A percentile compares a stretch with the other conserved stretches of the same genome.
Evolutionary conservation across 1,140 invertebrate genomes (phyloP).

Genomic region (Trigoniulus corallinus): DNA sequence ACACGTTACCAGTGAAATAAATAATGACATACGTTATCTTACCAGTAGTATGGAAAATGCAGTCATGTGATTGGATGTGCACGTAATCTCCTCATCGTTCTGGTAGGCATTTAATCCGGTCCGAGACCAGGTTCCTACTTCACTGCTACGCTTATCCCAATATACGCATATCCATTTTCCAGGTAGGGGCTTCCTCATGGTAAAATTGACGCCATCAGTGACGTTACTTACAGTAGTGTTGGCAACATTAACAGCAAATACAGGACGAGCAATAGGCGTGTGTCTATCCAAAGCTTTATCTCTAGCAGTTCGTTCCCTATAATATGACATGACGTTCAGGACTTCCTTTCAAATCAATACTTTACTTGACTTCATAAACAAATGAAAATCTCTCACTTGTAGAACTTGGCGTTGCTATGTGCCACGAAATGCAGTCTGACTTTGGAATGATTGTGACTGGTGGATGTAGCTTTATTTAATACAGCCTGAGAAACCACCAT

Average conservation of each 20-base stretch:
- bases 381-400: slow-evolving; percentile 9
- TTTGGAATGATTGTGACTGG: background rate
- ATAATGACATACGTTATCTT: slow-evolving; percentile 3
- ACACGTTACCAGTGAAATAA: background rate
- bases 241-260: slow-evolving; percentile 16
- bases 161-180: slow-evolving; percentile 25
- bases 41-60: slow-evolving; percentile 34
- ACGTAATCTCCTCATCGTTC: slow-evolving; percentile 22
- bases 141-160: slow-evolving; percentile 29
- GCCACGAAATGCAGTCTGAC: slow-evolving; percentile 17
- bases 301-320: background rate
- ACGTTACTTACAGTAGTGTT: slow-evolving; percentile 23
- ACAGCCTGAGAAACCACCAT: no score
- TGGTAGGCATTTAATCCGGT: slow-evolving; percentile 25
- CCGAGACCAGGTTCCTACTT: slow-evolving; percentile 30
- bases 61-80: slow-evolving; percentile 31
- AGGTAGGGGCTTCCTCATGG: slow-evolving; percentile 17
- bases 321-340: background rate
- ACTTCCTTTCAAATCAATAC: background rate
- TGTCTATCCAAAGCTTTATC: slow-evolving; percentile 1
- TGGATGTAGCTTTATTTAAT: background rate
- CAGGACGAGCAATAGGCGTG: slow-evolving; percentile 5
- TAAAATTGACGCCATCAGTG: slow-evolving; percentile 24
- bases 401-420: slow-evolving; percentile 18
- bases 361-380: background rate